Percentiles rank a stretch among this genome's conserved stretches.
These are phyloP conservation scores for Drosophila teissieri DNA, from an alignment of 1,140 invertebrate species.

Conservation along the genomic window DNA sequence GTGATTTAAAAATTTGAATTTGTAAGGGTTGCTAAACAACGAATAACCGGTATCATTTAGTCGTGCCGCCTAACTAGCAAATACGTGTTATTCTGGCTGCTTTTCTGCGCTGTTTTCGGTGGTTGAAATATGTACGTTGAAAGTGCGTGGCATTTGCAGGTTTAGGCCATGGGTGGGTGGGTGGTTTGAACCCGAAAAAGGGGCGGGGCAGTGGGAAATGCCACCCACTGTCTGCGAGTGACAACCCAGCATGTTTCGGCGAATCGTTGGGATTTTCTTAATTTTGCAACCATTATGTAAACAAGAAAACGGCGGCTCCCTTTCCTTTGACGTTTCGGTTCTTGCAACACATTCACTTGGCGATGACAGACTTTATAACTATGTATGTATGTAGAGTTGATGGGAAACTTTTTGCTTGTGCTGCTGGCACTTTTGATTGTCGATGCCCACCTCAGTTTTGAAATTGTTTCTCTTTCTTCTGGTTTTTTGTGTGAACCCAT, in stretches of 20 bases:
- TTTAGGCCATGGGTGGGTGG: not conserved
- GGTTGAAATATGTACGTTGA: constrained; percentile 27
- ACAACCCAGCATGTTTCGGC: constrained; percentile 11
- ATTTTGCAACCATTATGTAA: constrained; percentile 10
- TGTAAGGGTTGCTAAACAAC: not conserved
- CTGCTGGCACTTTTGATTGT: constrained; percentile 1
- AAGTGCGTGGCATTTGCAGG: constrained; percentile 34
- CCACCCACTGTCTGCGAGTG: constrained; percentile 25
- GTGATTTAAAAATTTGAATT: too few species aligned
- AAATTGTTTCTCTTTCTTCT: constrained; percentile 28
- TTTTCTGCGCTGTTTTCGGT: constrained; percentile 35
- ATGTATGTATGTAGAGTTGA: not conserved
- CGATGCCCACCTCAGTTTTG: constrained; percentile 4
- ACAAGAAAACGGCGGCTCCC: not conserved
- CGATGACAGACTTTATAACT: not conserved
- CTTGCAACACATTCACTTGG: constrained; percentile 5
- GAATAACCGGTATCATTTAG: constrained; percentile 8
- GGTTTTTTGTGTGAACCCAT: constrained; percentile 11
- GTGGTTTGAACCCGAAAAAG: not conserved
- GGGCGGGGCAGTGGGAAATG: constrained; percentile 21
- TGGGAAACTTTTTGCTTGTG: constrained; percentile 18
- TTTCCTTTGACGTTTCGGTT: not conserved
- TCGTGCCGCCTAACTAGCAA: constrained; percentile 9
- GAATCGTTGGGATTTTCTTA: constrained; percentile 1
- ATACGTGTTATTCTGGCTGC: constrained; percentile 12